phyloP scores from a whole-genome alignment of 2,113 vertebrate species.

The Dipodomys ordii region DNA sequence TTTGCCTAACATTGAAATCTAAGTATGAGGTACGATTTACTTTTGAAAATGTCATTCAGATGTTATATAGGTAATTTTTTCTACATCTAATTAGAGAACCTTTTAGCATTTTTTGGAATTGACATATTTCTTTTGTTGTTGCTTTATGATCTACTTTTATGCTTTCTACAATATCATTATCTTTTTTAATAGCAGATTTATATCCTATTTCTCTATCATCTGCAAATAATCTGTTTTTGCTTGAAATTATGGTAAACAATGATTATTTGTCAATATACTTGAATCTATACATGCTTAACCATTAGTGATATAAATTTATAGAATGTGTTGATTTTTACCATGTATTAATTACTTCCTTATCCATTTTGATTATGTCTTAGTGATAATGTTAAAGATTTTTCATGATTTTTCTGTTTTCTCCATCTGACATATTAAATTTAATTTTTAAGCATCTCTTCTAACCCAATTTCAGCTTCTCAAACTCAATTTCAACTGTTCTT shows the following conservation, averaged over 20 bases:
- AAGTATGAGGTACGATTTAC: not conserved
- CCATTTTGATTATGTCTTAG: not conserved
- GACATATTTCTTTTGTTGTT: not conserved
- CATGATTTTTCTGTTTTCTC: not conserved
- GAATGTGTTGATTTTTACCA: not conserved
- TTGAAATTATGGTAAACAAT: not conserved
- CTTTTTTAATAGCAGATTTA: not conserved
- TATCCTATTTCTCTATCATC: not conserved
- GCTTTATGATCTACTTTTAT: conserved; percentile 13
- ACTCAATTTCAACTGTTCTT: not conserved
- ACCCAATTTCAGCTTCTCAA: too few species aligned
- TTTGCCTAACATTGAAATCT: conserved; percentile 20
- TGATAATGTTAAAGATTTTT: not conserved
- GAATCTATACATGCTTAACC: not conserved
- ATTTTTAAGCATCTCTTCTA: not conserved
- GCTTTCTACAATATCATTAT: not conserved
- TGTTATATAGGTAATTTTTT: not conserved
- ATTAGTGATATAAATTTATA: not conserved
- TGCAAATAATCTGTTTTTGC: conserved; percentile 32
- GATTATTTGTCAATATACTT: not conserved
- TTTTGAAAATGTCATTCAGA: not conserved
- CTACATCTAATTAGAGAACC: not conserved
- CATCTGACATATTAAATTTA: not conserved
- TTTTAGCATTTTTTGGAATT: conserved; percentile 16
- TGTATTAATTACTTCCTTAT: not conserved